Base-by-base conservation (phyloP, 2,797 vertebrate species). In the Poeciliopsis turneri region DNA sequence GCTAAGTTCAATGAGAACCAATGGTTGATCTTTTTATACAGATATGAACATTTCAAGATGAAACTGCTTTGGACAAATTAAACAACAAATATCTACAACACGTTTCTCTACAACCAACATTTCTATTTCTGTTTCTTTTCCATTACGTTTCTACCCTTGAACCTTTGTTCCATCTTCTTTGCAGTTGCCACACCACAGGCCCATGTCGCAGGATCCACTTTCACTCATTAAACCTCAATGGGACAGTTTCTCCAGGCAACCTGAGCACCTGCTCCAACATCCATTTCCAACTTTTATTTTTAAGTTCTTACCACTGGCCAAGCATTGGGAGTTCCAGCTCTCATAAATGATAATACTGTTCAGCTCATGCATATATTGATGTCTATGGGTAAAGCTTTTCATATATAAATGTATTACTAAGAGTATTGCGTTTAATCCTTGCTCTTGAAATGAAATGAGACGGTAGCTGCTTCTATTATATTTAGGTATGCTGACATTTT, bases 221-320 rank as follows among this genome's bases (percentile, higher is more conserved):
- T 83, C 36, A 49, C 53, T 84, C 75, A 84, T 82, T 77, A 82
- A 77, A 25, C 43, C 25, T 55, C 41, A 74, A 77, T 72, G 74
- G 16, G 76, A 51, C 61, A 49, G 25, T n/a, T 66, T 61, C 81
- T 76, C 18, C 5, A 76, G 68, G 74, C 53, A 82, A 66, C 53
- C 69, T 13, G 70, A 88, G 68, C 59, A 88, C 57, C 73, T 82
- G 64, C 79, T 57, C 61, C 61, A 66, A 41, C 39, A 66, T 66
- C 18, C 36, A 64, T 10, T 55, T n/a, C 20, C 64, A 66, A 39
- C 36, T 66, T 66, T 64, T 64, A 18, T 64, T 36, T 23, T 66
- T 39, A 39, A 39, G 64, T 66, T 39, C 20, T 66, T 39, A 39
- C 33, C 1, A 5, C 3, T 25, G 36, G 18, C 64, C 64, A 69